Evolutionary conservation across 2,113 vertebrate species (phyloP).

Genomic region (Stegostoma tigrinum): DNA sequence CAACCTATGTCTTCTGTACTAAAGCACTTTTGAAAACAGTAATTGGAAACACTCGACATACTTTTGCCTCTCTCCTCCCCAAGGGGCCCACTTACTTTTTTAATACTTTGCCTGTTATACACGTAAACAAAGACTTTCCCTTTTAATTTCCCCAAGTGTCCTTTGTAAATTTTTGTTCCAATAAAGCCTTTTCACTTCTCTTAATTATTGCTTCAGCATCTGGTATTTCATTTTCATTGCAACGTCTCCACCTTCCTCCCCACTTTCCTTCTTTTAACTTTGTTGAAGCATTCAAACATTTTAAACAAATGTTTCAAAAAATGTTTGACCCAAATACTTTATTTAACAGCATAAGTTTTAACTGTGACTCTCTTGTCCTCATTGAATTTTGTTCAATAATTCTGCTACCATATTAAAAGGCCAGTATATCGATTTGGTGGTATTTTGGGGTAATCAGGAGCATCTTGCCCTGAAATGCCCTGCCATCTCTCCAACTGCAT

Average conservation of each 20-base stretch:
- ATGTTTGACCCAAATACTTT: background rate
- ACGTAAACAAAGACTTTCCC: background rate
- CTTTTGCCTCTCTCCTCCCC: background rate
- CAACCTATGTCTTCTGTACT: background rate
- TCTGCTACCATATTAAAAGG: background rate
- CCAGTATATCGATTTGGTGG: background rate
- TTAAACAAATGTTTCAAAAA: background rate
- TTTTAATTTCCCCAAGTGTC: background rate
- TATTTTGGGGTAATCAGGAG: too few relatives aligned
- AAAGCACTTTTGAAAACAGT: background rate
- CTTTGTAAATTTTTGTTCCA: background rate
- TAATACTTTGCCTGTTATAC: conserved; percentile 3
- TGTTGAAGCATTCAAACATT: background rate
- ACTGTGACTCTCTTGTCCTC: background rate
- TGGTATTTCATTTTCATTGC: background rate
- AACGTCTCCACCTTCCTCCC: too few relatives aligned
- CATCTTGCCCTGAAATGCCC: background rate
- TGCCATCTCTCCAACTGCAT: background rate
- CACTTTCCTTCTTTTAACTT: background rate
- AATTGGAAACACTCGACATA: background rate
- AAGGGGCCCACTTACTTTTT: background rate
- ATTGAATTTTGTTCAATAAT: background rate
- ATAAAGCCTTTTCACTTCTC: background rate
- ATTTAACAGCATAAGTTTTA: background rate
- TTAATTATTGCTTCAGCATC: conserved; percentile 14